Conservation (phyloP, 2,888 invertebrate species). For the Protophormia terraenovae region DNA sequence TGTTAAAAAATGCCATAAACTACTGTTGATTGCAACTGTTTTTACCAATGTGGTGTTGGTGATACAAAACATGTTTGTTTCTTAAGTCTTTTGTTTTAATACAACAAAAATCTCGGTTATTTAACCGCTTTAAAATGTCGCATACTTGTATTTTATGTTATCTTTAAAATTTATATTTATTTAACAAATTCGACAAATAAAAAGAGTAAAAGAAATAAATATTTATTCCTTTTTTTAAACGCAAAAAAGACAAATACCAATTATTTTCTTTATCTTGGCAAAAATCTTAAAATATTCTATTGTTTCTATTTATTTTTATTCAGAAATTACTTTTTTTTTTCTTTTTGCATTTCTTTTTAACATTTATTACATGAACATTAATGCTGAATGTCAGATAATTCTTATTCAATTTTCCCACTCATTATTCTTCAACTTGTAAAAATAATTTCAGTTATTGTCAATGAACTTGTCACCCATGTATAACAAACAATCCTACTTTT, state of each 20-base stretch:
- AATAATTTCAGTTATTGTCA: conserved; percentile 61
- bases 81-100: conserved; percentile 53
- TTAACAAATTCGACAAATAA: not conserved
- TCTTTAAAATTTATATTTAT: not conserved
- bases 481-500: not conserved
- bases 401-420: conserved; percentile 65
- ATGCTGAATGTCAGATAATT: conserved; percentile 44
- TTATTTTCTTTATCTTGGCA: conserved; percentile 21
- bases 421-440: conserved; percentile 45
- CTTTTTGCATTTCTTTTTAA: too few relatives aligned
- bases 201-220: not conserved
- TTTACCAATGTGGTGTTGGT: not conserved
- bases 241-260: conserved; percentile 5
- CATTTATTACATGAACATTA: conserved; percentile 22
- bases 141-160: not conserved
- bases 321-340: not conserved
- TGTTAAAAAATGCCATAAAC: conserved; percentile 27
- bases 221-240: not conserved
- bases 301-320: not conserved
- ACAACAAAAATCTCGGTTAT: not conserved
- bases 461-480: conserved; percentile 63
- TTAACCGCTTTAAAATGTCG: not conserved
- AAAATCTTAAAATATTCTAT: conserved; percentile 43
- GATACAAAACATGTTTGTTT: conserved; percentile 3
- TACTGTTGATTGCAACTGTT: conserved; percentile 31